A percentile compares a stretch with the other conserved stretches of the same genome.
Evolutionary conservation across 2,797 vertebrate genomes (phyloP).

Genomic region (Oreochromis mossambicus): DNA sequence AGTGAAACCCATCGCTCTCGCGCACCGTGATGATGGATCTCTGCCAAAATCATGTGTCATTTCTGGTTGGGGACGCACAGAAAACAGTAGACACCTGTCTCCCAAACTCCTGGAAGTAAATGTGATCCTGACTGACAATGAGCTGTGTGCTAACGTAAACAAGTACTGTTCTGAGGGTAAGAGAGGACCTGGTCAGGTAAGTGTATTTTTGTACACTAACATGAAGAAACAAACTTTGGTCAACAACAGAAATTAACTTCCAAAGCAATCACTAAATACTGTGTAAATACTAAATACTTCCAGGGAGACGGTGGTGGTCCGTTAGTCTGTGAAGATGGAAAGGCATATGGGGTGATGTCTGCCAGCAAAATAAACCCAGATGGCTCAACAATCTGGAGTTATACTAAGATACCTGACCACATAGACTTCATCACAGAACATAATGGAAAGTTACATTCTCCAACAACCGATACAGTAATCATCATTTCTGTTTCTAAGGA

Average conservation of each 20-base stretch:
- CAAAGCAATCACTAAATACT: neutral
- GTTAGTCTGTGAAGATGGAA: neutral
- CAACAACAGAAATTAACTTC: neutral
- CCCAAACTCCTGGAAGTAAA: neutral
- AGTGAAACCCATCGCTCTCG: constrained; percentile 6
- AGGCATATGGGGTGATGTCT: accelerated
- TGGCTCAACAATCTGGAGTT: accelerated
- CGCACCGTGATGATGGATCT: accelerated
- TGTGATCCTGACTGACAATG: neutral
- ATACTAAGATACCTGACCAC: neutral
- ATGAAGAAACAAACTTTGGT: neutral
- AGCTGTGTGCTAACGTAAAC: neutral
- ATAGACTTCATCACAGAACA: accelerated
- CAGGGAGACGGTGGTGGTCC: accelerated
- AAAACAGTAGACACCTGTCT: accelerated
- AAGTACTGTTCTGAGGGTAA: neutral
- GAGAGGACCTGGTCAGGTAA: accelerated
- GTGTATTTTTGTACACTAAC: neutral
- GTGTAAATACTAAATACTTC: neutral
- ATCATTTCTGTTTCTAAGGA: neutral
- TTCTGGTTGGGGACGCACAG: constrained; percentile 27
- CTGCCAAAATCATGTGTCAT: constrained; percentile 20
- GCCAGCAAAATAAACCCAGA: accelerated
- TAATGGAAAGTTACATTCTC: neutral
- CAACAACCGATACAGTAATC: neutral